phyloP scores from a whole-genome alignment of 2,797 vertebrate genomes.

The Dipus sagitta region DNA sequence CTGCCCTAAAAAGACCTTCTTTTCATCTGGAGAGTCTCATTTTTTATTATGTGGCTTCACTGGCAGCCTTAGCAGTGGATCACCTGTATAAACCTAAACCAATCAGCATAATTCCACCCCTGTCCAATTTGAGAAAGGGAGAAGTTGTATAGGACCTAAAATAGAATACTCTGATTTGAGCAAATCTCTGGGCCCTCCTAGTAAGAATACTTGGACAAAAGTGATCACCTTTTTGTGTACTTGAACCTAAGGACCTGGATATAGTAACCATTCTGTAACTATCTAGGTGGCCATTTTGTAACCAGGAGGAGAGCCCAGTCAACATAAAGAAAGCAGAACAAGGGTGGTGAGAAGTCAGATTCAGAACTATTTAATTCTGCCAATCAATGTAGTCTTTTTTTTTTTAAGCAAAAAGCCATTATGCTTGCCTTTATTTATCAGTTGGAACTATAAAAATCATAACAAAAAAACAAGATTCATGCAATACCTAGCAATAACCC shows the following conservation, averaged over 20 bases:
- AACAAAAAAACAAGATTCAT: not conserved
- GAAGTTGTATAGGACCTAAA: not conserved
- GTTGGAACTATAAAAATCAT: constrained; percentile 40
- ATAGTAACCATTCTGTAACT: constrained; percentile 30
- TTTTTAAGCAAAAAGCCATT: not conserved
- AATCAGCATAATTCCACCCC: not conserved
- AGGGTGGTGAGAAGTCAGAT: constrained; percentile 22
- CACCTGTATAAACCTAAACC: not conserved
- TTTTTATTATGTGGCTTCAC: not conserved
- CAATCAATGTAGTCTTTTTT: constrained; percentile 32
- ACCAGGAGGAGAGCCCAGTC: not conserved
- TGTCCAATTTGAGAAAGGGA: not conserved
- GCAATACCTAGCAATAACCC: not conserved
- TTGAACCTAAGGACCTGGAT: not conserved
- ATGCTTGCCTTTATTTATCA: constrained; percentile 11
- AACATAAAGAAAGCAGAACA: constrained; percentile 21
- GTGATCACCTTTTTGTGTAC: not conserved
- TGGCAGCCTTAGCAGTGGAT: not conserved
- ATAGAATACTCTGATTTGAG: not conserved
- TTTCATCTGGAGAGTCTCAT: not conserved
- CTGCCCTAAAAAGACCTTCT: not conserved
- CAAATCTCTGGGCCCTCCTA: not conserved
- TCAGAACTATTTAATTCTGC: not conserved
- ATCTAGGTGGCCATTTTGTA: not conserved
- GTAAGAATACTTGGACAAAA: not conserved